phyloP scores from a whole-genome alignment of 2,888 invertebrate species.

The Stenichneumon culpator region DNA sequence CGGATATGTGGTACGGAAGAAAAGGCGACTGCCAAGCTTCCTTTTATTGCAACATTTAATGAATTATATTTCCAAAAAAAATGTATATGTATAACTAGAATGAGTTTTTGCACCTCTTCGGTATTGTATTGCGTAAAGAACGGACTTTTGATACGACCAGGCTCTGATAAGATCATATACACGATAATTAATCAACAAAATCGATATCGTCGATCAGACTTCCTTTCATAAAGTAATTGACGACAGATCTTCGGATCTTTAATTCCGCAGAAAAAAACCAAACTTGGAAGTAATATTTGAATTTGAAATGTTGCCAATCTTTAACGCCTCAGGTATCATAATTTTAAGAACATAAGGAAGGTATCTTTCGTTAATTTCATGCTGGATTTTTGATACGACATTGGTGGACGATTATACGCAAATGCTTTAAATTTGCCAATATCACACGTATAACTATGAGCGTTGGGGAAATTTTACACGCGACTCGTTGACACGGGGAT shows the following conservation, averaged over 20 bases:
- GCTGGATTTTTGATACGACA: neutral
- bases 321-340: too few relatives aligned
- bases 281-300: neutral
- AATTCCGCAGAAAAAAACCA: neutral
- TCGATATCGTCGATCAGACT: neutral
- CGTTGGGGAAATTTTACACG: neutral
- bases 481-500: slow-evolving; percentile 20
- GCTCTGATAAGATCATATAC: slow-evolving; percentile 8
- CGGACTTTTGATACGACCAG: slow-evolving; percentile 40
- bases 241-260: neutral
- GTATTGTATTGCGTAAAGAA: slow-evolving; percentile 3
- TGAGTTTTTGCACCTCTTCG: slow-evolving; percentile 8
- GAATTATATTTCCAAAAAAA: neutral
- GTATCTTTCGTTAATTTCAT: too few relatives aligned
- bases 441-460: neutral
- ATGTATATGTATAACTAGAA: neutral
- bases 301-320: too few relatives aligned
- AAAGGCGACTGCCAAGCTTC: too few relatives aligned
- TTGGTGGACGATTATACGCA: neutral
- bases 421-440: neutral
- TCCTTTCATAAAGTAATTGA: slow-evolving; percentile 3
- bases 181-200: neutral
- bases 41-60: too few relatives aligned
- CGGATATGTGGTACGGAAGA: too few relatives aligned
- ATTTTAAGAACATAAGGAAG: too few relatives aligned